phyloP scores from a whole-genome alignment of 2,888 invertebrate species.

The Caenorhabditis macrosperma region DNA sequence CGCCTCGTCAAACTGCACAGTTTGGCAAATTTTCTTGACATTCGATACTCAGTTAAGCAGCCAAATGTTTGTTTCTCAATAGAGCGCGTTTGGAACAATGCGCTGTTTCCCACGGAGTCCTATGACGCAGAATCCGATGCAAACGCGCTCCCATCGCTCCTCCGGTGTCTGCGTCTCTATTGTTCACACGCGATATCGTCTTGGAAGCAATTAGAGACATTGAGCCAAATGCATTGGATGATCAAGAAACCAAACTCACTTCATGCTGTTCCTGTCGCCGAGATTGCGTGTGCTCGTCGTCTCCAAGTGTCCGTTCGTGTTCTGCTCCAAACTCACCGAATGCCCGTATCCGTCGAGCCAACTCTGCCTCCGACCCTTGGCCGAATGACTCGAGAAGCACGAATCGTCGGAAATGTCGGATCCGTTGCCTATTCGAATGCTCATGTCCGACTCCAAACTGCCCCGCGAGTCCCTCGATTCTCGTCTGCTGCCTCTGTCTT shows the following conservation, averaged over 20 bases:
- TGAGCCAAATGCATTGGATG: no score
- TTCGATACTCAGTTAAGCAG: no score
- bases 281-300: constrained; percentile 38
- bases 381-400: constrained; percentile 66
- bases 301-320: constrained; percentile 55
- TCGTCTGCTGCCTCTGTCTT: constrained; percentile 73
- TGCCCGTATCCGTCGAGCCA: constrained; percentile 77
- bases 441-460: constrained; percentile 77
- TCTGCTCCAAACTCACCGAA: constrained; percentile 65
- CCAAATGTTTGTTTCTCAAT: no score
- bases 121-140: no score
- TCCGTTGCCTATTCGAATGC: constrained; percentile 73
- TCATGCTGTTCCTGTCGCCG: constrained; percentile 29
- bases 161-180: no score
- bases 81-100: no score
- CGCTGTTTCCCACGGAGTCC: no score
- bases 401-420: constrained; percentile 71
- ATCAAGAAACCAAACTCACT: constrained; percentile 17
- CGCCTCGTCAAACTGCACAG: no score
- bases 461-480: constrained; percentile 76
- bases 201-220: no score
- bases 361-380: constrained; percentile 73
- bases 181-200: no score
- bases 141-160: no score
- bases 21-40: no score